Evolutionary conservation across 2,888 invertebrate species (phyloP), one percentile per base, ranked within the genome.

Genomic region (Drosophila merina): DNA sequence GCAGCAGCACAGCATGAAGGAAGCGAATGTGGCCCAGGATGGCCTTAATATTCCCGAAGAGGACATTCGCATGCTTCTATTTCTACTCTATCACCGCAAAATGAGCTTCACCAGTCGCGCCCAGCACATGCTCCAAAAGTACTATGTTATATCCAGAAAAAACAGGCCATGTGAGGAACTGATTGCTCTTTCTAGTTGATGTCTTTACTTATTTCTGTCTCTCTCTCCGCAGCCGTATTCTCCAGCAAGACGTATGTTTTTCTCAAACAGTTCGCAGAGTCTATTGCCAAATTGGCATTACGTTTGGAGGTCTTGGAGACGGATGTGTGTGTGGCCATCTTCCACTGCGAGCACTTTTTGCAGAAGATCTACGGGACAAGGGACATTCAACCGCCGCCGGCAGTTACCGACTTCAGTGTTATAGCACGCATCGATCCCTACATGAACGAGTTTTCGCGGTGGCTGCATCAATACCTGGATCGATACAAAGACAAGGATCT

Each of bases 91-190:
- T 4, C 88, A 87, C 50, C 77, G 83, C 1, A 67, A 81, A 45
- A 79, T 89, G 0, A 63, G 76, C 9, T 74, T 91, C 3, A 76
- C 85, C 0, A 25, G 72, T 4, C 84, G 88, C 14, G 93, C 93
- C 0, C 78, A 88, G 5, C 73, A 86, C 10, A 77, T 93, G 58
- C 84, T 93, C 10, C 90, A 91, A 63, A 90, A 92, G 56, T 93
- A 93, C 76, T 93, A 92, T 79, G 91, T 92, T 0, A 90, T 91
- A 8, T 90, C 92, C 8, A 89, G 93, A 51, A 81, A 86, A 31
- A 83, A 89, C 20, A 88, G 92, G 44, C 90, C 92, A 20, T 91
- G 92, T 91, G 67, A 67, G 36, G 2, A 36, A 28, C 2, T 0
- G 6, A n/a, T n/a, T n/a, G 2, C 7, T 50, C 57, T n/a, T 10